These are phyloP conservation scores for Geodia barretti DNA, from an alignment of 37 sponge, comb jelly and placozoan species.

Conservation along the genomic window DNA sequence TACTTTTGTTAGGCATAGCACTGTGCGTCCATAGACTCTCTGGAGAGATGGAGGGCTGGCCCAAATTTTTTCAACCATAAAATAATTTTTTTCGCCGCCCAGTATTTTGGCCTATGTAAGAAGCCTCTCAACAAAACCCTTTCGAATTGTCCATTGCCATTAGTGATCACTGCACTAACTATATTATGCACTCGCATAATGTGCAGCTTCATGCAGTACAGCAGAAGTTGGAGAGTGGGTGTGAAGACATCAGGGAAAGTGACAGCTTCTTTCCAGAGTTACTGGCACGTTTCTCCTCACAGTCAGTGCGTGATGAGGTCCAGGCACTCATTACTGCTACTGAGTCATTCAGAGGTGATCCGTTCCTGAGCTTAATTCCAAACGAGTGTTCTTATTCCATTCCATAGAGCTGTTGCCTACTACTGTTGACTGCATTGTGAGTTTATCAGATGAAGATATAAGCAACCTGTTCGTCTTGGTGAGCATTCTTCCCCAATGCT, in stretches of 20 bases:
- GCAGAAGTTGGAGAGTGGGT: neutral
- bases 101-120: no score
- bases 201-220: neutral
- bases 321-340: neutral
- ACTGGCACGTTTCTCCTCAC: neutral
- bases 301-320: neutral
- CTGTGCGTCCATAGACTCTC: no score
- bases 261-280: neutral
- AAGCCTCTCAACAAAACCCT: no score
- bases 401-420: neutral
- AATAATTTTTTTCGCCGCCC: no score
- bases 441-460: neutral
- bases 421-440: neutral
- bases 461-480: neutral
- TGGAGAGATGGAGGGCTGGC: no score
- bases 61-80: no score
- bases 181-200: no score
- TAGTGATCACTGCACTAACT: no score
- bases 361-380: neutral
- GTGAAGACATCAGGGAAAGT: neutral
- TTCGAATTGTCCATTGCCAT: no score
- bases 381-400: neutral
- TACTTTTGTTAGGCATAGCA: no score
- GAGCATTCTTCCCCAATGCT: no score
- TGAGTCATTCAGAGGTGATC: neutral